Percentiles rank a stretch among this genome's conserved stretches.
These are phyloP conservation scores for Ptychochromis oligacanthus DNA, from an alignment of 2,113 vertebrate genomes.

Conservation along the genomic window DNA sequence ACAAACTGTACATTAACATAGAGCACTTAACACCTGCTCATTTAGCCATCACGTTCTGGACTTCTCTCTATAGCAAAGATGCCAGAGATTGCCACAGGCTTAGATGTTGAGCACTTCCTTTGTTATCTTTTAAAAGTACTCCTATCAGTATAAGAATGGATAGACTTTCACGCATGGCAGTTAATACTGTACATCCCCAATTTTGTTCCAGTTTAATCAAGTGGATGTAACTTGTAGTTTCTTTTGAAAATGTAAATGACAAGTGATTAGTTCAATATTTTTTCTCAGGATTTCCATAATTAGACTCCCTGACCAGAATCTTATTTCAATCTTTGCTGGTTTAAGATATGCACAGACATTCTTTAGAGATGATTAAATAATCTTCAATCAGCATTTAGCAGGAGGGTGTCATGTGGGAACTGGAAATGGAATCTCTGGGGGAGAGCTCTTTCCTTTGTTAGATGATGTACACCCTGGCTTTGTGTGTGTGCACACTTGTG, in stretches of 20 bases:
- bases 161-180: slow-evolving; percentile 11
- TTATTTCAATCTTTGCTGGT: slow-evolving; percentile 65
- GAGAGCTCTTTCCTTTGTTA: slow-evolving; percentile 49
- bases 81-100: background rate
- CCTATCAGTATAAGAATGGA: slow-evolving; percentile 29
- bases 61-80: background rate
- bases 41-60: slow-evolving; percentile 3
- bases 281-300: slow-evolving; percentile 74
- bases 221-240: slow-evolving; percentile 53
- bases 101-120: background rate
- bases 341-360: slow-evolving; percentile 76
- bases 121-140: slow-evolving; percentile 27
- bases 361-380: slow-evolving; percentile 72
- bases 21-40: slow-evolving; percentile 23
- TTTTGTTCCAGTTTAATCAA: slow-evolving; percentile 48
- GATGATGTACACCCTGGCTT: slow-evolving; percentile 42
- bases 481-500: slow-evolving; percentile 14
- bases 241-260: slow-evolving; percentile 66
- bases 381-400: slow-evolving; percentile 75
- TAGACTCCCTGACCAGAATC: slow-evolving; percentile 68
- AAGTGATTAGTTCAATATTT: slow-evolving; percentile 71
- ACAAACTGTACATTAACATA: slow-evolving; percentile 30
- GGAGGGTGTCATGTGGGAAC: slow-evolving; percentile 63
- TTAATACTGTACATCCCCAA: slow-evolving; percentile 33
- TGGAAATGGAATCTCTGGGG: slow-evolving; percentile 60